Base-by-base conservation (phyloP, 2,888 invertebrate genomes). In the Hirtodrosophila duncani region DNA sequence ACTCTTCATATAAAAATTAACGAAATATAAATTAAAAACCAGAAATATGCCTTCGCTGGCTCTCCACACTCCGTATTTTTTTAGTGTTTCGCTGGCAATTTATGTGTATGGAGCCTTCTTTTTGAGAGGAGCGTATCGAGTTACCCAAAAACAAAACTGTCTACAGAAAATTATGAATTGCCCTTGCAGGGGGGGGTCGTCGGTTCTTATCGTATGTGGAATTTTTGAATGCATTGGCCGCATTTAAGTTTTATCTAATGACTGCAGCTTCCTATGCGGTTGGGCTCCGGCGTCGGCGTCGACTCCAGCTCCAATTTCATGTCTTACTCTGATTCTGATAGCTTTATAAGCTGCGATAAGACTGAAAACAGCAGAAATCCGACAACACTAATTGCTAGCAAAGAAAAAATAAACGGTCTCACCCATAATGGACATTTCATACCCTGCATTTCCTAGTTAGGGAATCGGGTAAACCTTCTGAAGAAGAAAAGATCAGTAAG, bases 1-100 rank as follows among this genome's bases (percentile, higher is more conserved):
- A 78, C 77, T 81, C 77, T 77, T 78, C 82, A 78, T 81, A 78
- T 81, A 78, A 81, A 78, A 78, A 78, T 78, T 80, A 81, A 81
- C 80, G 69, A 78, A 78, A 78, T 80, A 78, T 78, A 78, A 81
- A 77, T 78, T 81, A 71, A 79, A 58, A 66, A 69, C 55, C 65
- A 75, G 77, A 81, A 65, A 67, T 46, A 59, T 67, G 51, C 61
- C 37, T 62, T 29, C 37, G 43, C 24, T 51, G 39, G 26, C 29
- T 42, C 23, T 45, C 23, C 17, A 20, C 17, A 44, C 43, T 49
- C 30, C 18, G 44, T 55, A 36, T 31, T 30, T 16, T 21, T 39
- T 38, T 36, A 34, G 33, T 26, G 50, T 65, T 43, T 37, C 37
- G 39, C 39, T 38, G 61, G 45, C 68, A 65, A 77, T 77, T 81